Conservation (phyloP, 2,797 vertebrate species). For the Mionectes olivaceus region DNA sequence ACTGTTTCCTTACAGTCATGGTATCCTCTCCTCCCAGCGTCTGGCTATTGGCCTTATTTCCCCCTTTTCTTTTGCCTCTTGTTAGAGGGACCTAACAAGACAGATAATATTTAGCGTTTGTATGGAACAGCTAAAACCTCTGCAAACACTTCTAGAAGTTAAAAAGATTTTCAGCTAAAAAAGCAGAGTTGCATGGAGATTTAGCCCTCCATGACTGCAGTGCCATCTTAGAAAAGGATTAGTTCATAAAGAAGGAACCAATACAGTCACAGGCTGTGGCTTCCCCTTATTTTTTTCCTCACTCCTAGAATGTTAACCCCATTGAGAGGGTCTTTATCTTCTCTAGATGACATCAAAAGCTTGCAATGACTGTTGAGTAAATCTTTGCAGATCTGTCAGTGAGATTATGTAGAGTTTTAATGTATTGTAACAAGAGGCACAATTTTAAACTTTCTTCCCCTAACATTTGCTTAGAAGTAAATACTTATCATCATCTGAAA, state of each 20-base stretch:
- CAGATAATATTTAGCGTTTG: background rate
- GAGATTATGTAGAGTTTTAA: background rate
- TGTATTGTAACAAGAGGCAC: background rate
- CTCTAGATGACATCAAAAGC: background rate
- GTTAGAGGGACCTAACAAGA: background rate
- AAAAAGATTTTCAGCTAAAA: background rate
- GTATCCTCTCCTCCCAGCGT: background rate
- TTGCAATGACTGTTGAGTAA: background rate
- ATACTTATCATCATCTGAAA: background rate
- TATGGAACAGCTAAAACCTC: background rate
- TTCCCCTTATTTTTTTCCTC: background rate
- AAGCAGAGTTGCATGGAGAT: background rate
- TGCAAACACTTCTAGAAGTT: background rate
- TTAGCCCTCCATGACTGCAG: background rate
- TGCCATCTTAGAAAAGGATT: background rate
- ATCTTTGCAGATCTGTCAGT: background rate
- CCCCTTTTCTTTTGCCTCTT: background rate
- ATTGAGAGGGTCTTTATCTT: background rate
- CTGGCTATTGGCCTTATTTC: background rate
- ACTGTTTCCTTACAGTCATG: background rate
- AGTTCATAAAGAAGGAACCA: background rate
- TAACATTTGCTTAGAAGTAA: background rate
- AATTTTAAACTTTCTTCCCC: background rate
- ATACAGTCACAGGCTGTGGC: background rate
- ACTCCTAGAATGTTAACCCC: background rate